These are phyloP conservation scores for Rhyacophila brunnea DNA, from an alignment of 1,140 invertebrate species.

Conservation along the genomic window DNA sequence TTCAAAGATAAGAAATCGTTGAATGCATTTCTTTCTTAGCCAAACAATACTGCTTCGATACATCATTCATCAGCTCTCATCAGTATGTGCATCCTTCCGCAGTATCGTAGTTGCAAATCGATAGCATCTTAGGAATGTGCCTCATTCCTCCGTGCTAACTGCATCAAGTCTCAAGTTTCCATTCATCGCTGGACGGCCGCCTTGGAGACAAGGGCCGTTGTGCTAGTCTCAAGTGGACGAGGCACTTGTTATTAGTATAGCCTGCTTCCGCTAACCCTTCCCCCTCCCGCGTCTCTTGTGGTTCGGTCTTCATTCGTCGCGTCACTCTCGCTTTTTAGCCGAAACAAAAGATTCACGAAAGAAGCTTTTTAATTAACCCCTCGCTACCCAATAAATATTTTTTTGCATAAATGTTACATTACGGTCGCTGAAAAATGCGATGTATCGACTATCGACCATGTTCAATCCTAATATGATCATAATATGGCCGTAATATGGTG, in stretches of 20 bases:
- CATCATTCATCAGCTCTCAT: not conserved
- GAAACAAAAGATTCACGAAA: constrained; percentile 14
- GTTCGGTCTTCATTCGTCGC: too few relatives aligned
- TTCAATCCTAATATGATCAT: too few relatives aligned
- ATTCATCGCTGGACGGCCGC: not conserved
- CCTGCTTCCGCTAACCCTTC: not conserved
- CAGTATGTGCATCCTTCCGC: not conserved
- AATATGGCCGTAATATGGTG: too few relatives aligned
- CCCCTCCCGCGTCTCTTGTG: not conserved
- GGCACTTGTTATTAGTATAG: constrained; percentile 25
- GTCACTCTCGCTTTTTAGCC: constrained; percentile 30
- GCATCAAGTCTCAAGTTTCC: too few relatives aligned
- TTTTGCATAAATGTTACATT: too few relatives aligned
- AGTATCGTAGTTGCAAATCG: not conserved
- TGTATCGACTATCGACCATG: too few relatives aligned
- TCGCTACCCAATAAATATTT: too few relatives aligned
- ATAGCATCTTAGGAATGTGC: not conserved
- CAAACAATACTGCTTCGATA: too few relatives aligned
- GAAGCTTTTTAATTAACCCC: not conserved
- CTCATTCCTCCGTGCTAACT: too few relatives aligned
- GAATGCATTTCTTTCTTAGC: too few relatives aligned
- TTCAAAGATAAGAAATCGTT: too few relatives aligned
- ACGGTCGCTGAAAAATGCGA: too few relatives aligned
- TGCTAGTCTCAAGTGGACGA: constrained; percentile 24
- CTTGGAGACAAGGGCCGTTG: constrained; percentile 4